These are phyloP conservation scores for Apamea crenata DNA, from an alignment of 2,888 invertebrate species.

Conservation along the genomic window DNA sequence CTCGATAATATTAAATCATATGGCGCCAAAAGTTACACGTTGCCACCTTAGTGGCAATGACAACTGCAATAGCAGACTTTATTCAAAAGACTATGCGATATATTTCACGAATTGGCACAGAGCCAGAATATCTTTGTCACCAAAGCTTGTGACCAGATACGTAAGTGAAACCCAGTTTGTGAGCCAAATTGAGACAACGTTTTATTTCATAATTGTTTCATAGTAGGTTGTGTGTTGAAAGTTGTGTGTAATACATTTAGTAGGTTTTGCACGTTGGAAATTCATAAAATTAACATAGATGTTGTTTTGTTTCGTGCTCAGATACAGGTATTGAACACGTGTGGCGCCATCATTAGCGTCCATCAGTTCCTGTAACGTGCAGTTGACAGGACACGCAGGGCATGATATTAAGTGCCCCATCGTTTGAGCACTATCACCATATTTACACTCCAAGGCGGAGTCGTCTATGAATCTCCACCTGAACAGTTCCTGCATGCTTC, in stretches of 20 bases:
- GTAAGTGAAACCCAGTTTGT: conserved; percentile 62
- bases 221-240: neutral
- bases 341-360: neutral
- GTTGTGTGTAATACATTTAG: neutral
- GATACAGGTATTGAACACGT: neutral
- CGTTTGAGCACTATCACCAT: neutral
- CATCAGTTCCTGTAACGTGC: neutral
- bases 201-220: conserved; percentile 20
- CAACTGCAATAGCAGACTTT: conserved; percentile 46
- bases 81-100: conserved; percentile 52
- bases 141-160: conserved; percentile 50
- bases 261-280: neutral
- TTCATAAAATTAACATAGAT: neutral
- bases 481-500: no score
- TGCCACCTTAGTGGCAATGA: conserved; percentile 38
- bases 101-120: conserved; percentile 47
- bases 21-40: conserved; percentile 41
- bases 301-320: neutral
- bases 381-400: no score
- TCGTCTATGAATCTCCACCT: no score
- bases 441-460: no score
- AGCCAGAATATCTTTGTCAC: conserved; percentile 57
- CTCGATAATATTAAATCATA: conserved; percentile 30
- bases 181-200: conserved; percentile 48
- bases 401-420: neutral